phyloP scores from a whole-genome alignment of 2,888 invertebrate genomes.

The Empis stercorea region DNA sequence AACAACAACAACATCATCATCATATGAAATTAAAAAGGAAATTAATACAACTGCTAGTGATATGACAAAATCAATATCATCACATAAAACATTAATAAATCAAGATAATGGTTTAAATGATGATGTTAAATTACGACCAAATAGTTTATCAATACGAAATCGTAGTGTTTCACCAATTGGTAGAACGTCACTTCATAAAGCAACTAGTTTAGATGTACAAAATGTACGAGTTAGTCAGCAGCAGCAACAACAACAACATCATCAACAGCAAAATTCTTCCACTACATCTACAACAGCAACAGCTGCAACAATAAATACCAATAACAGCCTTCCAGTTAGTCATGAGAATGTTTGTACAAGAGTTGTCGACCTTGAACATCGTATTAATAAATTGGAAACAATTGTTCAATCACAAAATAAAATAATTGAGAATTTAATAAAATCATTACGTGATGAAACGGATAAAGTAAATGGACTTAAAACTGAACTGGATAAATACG shows the following conservation, averaged over 20 bases:
- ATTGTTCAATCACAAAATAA: slow-evolving; percentile 35
- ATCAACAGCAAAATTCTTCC: neutral
- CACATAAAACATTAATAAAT: slow-evolving; percentile 8
- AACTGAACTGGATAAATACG: slow-evolving; percentile 53
- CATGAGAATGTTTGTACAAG: slow-evolving; percentile 16
- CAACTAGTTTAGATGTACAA: neutral
- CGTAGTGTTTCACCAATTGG: slow-evolving; percentile 28
- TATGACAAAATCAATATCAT: slow-evolving; percentile 12
- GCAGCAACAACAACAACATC: slow-evolving; percentile 5
- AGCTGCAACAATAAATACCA: neutral
- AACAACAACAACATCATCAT: slow-evolving; percentile 5
- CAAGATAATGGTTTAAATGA: slow-evolving; percentile 13
- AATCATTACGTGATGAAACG: slow-evolving; percentile 47
- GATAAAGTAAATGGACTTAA: slow-evolving; percentile 52
- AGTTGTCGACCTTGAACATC: slow-evolving; percentile 28
- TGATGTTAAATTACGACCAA: slow-evolving; percentile 27
- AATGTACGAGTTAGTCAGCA: slow-evolving; percentile 7
- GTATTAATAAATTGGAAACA: slow-evolving; percentile 30
- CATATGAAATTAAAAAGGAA: neutral
- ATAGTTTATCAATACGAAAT: slow-evolving; percentile 28
- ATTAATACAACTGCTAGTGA: slow-evolving; percentile 3
- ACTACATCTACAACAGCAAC: slow-evolving; percentile 5
- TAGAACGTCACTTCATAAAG: slow-evolving; percentile 8
- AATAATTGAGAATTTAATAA: slow-evolving; percentile 50
- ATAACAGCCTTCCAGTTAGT: neutral